Evolutionary conservation across 37 sponge, comb jelly and placozoan species (phyloP).

Genomic region (Ephydatia muelleri): DNA sequence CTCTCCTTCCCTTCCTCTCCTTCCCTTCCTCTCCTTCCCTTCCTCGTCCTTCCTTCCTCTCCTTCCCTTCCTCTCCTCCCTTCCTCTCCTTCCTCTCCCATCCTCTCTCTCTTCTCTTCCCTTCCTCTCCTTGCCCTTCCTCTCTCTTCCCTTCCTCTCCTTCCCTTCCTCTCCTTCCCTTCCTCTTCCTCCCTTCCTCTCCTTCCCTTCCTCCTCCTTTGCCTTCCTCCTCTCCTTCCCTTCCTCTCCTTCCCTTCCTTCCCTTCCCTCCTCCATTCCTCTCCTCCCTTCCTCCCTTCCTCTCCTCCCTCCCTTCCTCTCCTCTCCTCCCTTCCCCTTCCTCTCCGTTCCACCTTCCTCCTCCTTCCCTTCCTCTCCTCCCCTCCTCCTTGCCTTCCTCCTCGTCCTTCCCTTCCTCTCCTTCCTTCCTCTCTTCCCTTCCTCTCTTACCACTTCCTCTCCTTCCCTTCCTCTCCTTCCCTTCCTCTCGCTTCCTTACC

Average conservation of each 20-base stretch:
- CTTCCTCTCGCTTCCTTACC: too few species aligned
- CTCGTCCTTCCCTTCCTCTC: background rate
- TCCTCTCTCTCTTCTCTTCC: background rate
- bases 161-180: too few species aligned
- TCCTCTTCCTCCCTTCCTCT: too few species aligned
- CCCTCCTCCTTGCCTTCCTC: background rate
- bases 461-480: too few species aligned
- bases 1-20: background rate
- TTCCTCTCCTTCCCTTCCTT: background rate
- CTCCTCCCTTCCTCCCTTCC: background rate
- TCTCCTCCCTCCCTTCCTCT: background rate
- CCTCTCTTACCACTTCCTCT: too few species aligned
- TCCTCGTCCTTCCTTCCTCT: background rate
- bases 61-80: background rate
- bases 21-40: background rate
- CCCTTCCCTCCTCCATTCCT: background rate
- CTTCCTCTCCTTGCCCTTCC: conserved; percentile 15
- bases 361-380: background rate
- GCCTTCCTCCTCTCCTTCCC: background rate
- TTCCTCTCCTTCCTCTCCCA: background rate
- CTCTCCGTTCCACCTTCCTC: background rate
- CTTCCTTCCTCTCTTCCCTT: too few species aligned
- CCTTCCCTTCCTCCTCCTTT: too few species aligned
- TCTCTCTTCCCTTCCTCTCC: too few species aligned
- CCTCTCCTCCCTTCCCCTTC: background rate